A percentile compares a stretch with the other conserved stretches of the same genome.
phyloP scores from a whole-genome alignment of 2,888 invertebrate genomes.

The Eupithecia subumbrata region DNA sequence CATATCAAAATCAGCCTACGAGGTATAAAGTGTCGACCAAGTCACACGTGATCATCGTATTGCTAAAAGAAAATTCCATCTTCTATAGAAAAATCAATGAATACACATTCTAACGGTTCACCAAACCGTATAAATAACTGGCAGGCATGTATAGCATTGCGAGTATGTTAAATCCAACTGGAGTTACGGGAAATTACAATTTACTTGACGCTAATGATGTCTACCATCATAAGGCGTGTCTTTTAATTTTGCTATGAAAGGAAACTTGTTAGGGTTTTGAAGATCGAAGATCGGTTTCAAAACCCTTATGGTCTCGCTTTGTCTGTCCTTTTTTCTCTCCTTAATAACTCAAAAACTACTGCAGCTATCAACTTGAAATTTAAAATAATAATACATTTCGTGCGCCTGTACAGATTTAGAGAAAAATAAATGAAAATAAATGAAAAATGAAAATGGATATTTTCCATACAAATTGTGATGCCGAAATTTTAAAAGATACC shows the following conservation, averaged over 20 bases:
- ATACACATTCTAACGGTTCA: slow-evolving; percentile 21
- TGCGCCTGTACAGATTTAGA: too few species aligned
- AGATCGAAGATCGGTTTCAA: too few species aligned
- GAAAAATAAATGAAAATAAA: too few species aligned
- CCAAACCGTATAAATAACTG: slow-evolving; percentile 26
- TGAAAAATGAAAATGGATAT: too few species aligned
- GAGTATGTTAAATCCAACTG: slow-evolving; percentile 14
- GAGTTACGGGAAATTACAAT: slow-evolving; percentile 31
- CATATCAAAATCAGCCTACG: not conserved
- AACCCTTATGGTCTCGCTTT: too few species aligned
- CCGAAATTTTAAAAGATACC: too few species aligned
- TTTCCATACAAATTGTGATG: too few species aligned
- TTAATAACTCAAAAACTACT: too few species aligned
- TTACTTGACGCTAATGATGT: slow-evolving; percentile 33
- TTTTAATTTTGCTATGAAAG: slow-evolving; percentile 27
- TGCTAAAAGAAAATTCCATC: not conserved
- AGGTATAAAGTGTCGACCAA: not conserved
- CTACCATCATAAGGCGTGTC: slow-evolving; percentile 35
- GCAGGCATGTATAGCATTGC: slow-evolving; percentile 18
- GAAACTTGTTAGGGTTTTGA: slow-evolving; percentile 13
- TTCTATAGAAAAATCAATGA: slow-evolving; percentile 16
- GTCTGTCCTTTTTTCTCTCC: too few species aligned
- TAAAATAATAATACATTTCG: too few species aligned
- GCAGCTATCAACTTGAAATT: too few species aligned
- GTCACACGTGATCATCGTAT: not conserved